These are phyloP conservation scores for Nematostella vectensis DNA, from an alignment of 92 coral and sea anemone genomes.

Conservation along the genomic window DNA sequence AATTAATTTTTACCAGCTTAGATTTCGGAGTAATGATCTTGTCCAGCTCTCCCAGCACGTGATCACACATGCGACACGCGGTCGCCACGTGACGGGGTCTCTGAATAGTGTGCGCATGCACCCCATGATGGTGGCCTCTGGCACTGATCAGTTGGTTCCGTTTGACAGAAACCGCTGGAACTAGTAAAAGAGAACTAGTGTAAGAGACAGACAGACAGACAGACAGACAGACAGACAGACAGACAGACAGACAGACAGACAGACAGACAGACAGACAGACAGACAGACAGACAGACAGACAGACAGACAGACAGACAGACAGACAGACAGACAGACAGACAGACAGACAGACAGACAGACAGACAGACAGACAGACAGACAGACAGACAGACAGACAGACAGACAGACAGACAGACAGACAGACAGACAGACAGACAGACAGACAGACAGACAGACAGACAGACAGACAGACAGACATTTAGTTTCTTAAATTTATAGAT, in stretches of 20 bases:
- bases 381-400: not conserved
- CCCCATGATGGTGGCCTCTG: too few species aligned
- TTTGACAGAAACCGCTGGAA: too few species aligned
- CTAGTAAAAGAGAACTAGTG: not conserved
- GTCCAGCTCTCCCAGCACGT: too few species aligned
- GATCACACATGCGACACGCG: too few species aligned
- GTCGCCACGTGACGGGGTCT: too few species aligned
- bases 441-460: conserved; percentile 3
- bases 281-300: conserved; percentile 2
- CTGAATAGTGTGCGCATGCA: too few species aligned
- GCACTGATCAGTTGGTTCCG: too few species aligned
- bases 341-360: conserved; percentile 3
- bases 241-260: conserved; percentile 1
- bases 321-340: conserved; percentile 2
- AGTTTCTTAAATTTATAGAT: too few species aligned
- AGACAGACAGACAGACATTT: conserved; percentile 2
- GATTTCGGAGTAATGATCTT: too few species aligned
- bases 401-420: conserved; percentile 2
- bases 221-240: conserved; percentile 6
- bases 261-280: not conserved
- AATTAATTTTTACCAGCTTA: too few species aligned
- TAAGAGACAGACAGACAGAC: conserved; percentile 4
- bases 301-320: not conserved
- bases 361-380: conserved; percentile 1
- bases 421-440: conserved; percentile 3